phyloP scores from a whole-genome alignment of 1,140 invertebrate species.

The Bilobella aurantiaca region DNA sequence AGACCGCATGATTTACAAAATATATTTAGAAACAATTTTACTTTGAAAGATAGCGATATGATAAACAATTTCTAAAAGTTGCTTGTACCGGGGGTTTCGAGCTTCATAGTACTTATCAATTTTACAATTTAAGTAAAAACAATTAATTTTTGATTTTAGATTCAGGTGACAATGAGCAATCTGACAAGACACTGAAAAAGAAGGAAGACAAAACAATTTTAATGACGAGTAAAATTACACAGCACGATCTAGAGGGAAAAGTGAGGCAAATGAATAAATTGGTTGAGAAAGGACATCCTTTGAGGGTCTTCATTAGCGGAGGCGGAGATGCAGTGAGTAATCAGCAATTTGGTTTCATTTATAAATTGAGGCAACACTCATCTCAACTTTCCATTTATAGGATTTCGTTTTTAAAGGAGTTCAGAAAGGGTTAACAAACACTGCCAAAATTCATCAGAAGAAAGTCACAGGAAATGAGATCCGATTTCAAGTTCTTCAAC shows the following conservation, averaged over 20 bases:
- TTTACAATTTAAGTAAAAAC: background rate
- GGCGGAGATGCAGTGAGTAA: conserved; percentile 8
- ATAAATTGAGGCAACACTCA: background rate
- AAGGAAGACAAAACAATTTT: conserved; percentile 25
- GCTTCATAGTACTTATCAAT: too few species aligned
- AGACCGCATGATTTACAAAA: too few species aligned
- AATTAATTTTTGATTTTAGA: background rate
- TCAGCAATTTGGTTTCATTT: background rate
- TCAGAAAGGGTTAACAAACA: background rate
- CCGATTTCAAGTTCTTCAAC: conserved; percentile 23
- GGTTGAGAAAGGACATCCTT: conserved; percentile 21
- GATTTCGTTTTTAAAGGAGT: background rate
- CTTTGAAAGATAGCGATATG: too few species aligned
- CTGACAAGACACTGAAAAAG: background rate
- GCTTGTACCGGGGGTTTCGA: too few species aligned
- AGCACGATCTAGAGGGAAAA: conserved; percentile 23
- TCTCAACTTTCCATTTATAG: background rate
- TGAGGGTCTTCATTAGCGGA: conserved; percentile 21
- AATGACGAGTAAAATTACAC: conserved; percentile 21
- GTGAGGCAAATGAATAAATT: conserved; percentile 27
- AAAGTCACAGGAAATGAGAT: conserved; percentile 22
- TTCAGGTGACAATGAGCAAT: background rate
- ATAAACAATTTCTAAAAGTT: too few species aligned
- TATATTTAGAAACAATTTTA: too few species aligned
- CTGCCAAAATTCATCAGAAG: conserved; percentile 21